Evolutionary conservation across 2,797 vertebrate genomes (phyloP).

Genomic region (Anabas testudineus): DNA sequence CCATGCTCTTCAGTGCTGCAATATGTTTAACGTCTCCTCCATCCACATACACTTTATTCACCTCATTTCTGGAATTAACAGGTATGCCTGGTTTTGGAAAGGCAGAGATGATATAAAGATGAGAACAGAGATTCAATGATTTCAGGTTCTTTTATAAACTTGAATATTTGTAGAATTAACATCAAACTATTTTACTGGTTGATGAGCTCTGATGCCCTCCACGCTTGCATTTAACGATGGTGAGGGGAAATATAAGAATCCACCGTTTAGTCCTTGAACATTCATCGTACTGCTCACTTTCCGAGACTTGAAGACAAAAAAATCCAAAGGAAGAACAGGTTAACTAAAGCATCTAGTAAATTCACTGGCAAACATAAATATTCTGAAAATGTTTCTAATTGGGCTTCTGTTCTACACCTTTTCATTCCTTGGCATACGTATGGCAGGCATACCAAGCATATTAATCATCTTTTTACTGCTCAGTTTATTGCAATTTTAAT

Average conservation of each 20-base stretch:
- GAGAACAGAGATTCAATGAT: neutral
- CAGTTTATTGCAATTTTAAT: too few species aligned
- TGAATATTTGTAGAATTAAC: neutral
- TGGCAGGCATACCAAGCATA: too few species aligned
- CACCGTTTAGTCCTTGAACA: slow-evolving; percentile 43
- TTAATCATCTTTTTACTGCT: too few species aligned
- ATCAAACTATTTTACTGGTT: too few species aligned
- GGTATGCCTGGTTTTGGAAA: accelerated
- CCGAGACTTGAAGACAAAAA: slow-evolving; percentile 6
- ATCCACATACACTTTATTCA: slow-evolving; percentile 1
- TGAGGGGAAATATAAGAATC: slow-evolving; percentile 50
- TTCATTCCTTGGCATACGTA: too few species aligned
- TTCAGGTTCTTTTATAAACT: neutral
- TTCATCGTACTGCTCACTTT: accelerated
- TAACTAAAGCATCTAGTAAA: neutral
- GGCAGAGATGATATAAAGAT: slow-evolving; percentile 13
- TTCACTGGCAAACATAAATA: too few species aligned
- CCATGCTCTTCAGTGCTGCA: slow-evolving; percentile 74
- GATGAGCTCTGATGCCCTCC: neutral
- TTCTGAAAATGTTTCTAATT: too few species aligned
- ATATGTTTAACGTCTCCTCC: slow-evolving; percentile 78
- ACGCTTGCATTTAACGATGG: accelerated
- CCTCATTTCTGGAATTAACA: accelerated
- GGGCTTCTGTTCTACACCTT: too few species aligned
- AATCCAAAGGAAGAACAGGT: neutral